Evolutionary conservation across 1,140 invertebrate genomes (phyloP), one percentile per base, ranked within the genome.

Genomic region (Thaumetopoea pityocampa): DNA sequence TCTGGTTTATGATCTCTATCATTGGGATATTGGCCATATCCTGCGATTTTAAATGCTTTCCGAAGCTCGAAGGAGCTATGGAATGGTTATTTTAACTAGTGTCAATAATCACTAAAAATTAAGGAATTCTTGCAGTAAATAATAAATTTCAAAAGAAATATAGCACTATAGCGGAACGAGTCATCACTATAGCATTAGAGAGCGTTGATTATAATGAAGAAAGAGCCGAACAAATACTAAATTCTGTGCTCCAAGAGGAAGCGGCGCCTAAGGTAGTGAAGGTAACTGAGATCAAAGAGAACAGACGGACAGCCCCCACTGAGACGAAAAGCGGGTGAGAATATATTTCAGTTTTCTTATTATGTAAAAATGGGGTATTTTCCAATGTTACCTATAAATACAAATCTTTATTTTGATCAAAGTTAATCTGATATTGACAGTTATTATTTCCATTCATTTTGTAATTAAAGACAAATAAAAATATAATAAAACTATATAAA

Each of bases 151-250:
- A 91, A 74, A 86, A 89, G 35, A 91, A 92, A 63, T 94, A 94
- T 70, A 89, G 88, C 32, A 88, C 89, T 24, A 89, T 95, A 17
- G 89, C 93, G 4, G 93, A 95, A 56, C 89, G 92, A 51, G 90
- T 96, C 3, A 90, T 96, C 14, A 85, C 89, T 3, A 90, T 96
- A 62, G 95, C 95, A n/a, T 81, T 96, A 56, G 94, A 96, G 61
- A 94, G 93, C 67, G 93, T 94, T 1, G 90, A 92, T 66, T 96
- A 91, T 74, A 92, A 95, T 46, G 92, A 95, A 70, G 90, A 92
- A 56, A 85, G 90, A 44, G 93, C 94, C 3, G 89, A 88, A 47
- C 91, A 93, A 67, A 93, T 95, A 54, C 81, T 95, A 29, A 82
- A 89, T 42, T 91, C 92, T 28, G 92, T 94, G 65, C 80, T 91